Conservation (phyloP, 2,797 vertebrate species). For the Cuculus canorus region DNA sequence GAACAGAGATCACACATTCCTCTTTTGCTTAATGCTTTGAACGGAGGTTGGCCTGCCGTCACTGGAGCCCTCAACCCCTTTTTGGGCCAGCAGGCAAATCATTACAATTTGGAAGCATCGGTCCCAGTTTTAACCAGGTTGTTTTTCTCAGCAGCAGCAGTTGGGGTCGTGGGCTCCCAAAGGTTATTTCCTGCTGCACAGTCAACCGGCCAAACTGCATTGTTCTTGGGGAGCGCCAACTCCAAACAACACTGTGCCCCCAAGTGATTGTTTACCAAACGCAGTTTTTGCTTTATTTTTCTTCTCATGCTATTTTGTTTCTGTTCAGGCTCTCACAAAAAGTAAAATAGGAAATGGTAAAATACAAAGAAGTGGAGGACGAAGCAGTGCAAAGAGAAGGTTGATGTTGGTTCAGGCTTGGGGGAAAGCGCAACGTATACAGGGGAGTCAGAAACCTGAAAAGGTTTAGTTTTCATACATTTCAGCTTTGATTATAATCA, state of each 20-base stretch:
- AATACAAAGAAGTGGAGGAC: neutral
- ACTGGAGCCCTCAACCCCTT: neutral
- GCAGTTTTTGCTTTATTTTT: slow-evolving; percentile 9
- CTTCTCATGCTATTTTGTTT: neutral
- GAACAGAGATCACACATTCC: neutral
- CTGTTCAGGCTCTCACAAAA: neutral
- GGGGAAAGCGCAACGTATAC: accelerated
- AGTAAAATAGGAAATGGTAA: neutral
- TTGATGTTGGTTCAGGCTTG: neutral
- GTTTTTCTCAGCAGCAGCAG: neutral
- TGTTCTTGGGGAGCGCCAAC: slow-evolving; percentile 1
- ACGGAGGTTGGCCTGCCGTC: neutral
- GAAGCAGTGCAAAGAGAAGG: neutral
- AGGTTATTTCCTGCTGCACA: slow-evolving; percentile 34
- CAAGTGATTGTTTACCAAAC: neutral
- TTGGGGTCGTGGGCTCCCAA: neutral
- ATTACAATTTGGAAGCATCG: neutral
- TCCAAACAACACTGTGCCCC: neutral
- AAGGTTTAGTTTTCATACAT: neutral
- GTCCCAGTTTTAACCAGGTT: neutral
- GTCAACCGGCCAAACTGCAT: neutral
- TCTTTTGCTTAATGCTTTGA: neutral
- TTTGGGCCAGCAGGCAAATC: neutral
- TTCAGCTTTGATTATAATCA: neutral
- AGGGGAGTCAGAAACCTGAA: neutral